Evolutionary conservation across 2,888 invertebrate species (phyloP).

Genomic region (Dolomedes plantarius): DNA sequence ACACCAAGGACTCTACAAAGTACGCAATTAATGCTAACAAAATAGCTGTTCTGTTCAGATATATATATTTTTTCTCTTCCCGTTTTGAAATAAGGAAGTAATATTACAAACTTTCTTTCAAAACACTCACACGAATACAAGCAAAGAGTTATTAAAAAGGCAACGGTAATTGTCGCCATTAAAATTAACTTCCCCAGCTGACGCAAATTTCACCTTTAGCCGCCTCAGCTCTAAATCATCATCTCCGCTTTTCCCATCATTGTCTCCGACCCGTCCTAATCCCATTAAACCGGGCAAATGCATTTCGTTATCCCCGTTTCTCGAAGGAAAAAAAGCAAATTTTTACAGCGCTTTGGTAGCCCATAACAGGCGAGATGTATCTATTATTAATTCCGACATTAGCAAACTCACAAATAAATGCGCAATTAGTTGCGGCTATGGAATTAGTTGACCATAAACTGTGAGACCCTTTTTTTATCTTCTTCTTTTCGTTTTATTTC

Average conservation of each 20-base stretch:
- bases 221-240: background rate
- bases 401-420: constrained; percentile 50
- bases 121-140: too few species aligned
- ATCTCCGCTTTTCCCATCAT: background rate
- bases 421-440: constrained; percentile 48
- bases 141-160: too few species aligned
- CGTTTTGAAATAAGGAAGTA: too few species aligned
- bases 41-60: too few species aligned
- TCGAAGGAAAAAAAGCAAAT: background rate
- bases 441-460: constrained; percentile 21
- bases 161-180: background rate
- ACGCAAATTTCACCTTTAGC: background rate
- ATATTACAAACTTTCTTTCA: too few species aligned
- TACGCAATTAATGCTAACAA: too few species aligned
- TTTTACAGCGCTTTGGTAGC: constrained; percentile 27
- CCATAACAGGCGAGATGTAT: constrained; percentile 9
- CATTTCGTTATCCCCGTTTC: background rate
- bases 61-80: too few species aligned
- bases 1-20: too few species aligned
- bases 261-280: background rate
- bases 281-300: background rate
- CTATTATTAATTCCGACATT: constrained; percentile 39
- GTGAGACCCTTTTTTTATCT: background rate
- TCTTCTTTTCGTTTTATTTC: background rate
- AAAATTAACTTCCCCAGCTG: background rate